Evolutionary conservation across 2,888 invertebrate species (phyloP).

Genomic region (Drosophila macrospina): DNA sequence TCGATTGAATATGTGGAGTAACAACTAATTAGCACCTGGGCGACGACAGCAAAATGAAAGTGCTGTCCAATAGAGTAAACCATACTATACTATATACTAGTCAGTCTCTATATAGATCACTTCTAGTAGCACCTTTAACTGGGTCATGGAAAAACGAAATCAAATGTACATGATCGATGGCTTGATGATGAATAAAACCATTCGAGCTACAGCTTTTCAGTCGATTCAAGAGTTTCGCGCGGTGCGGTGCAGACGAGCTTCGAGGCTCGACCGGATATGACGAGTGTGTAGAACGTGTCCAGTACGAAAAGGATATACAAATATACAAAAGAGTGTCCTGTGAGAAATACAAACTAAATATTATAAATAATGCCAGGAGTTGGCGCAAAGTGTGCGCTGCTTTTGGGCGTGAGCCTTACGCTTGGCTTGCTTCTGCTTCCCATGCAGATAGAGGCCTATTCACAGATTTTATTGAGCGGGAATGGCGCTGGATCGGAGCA

Average conservation of each 20-base stretch:
- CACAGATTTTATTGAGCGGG: constrained; percentile 75
- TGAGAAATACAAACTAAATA: constrained; percentile 1
- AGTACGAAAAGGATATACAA: constrained; percentile 3
- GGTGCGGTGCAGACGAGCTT: constrained; percentile 42
- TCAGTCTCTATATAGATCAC: constrained; percentile 73
- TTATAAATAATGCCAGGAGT: constrained; percentile 46
- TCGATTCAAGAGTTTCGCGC: constrained; percentile 62
- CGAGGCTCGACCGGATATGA: constrained; percentile 61
- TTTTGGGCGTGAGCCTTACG: constrained; percentile 32
- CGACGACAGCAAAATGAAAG: constrained; percentile 71
- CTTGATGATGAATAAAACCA: constrained; percentile 65
- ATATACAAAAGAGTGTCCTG: constrained; percentile 48
- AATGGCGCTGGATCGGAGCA: constrained; percentile 45
- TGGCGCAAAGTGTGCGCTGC: constrained; percentile 41
- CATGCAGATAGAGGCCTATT: constrained; percentile 61
- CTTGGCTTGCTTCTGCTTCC: constrained; percentile 30
- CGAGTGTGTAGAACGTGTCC: constrained; percentile 34
- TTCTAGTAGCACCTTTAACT: constrained; percentile 78
- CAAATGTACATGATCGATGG: constrained; percentile 43
- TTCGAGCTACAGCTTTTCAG: constrained; percentile 24
- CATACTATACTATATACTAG: constrained; percentile 3
- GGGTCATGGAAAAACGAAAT: constrained; percentile 79
- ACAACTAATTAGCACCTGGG: constrained; percentile 73
- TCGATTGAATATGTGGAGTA: constrained; percentile 70
- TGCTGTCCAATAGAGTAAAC: constrained; percentile 52